Conservation (phyloP, 2,113 vertebrate genomes). For the Corvus moneduloides region DNA sequence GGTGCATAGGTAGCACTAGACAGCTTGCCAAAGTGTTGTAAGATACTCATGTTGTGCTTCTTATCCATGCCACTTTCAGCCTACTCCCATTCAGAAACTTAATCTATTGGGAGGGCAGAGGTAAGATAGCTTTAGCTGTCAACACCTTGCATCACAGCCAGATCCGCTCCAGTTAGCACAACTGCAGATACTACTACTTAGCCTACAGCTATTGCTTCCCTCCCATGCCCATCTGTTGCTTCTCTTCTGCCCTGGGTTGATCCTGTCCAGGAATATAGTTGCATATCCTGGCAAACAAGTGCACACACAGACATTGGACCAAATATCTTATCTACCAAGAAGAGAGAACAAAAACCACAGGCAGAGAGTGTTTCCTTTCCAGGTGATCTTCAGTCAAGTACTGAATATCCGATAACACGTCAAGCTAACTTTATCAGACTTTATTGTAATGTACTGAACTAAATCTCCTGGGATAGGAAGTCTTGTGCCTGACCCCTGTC, state of each 20-base stretch:
- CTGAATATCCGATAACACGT: background rate
- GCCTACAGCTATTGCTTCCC: background rate
- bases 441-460: background rate
- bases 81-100: background rate
- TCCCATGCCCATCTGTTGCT: background rate
- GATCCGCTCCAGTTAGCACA: background rate
- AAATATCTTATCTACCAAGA: slow-evolving; percentile 7
- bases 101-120: background rate
- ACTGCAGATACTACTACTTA: background rate
- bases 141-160: background rate
- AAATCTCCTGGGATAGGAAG: background rate
- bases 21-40: background rate
- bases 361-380: background rate
- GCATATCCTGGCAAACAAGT: background rate
- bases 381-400: background rate
- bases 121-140: background rate
- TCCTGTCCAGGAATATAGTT: background rate
- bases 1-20: background rate
- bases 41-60: background rate
- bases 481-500: background rate
- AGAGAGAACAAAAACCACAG: background rate
- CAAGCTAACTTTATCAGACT: background rate
- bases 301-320: background rate
- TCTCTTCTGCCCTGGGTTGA: background rate
- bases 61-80: background rate